Base-by-base conservation (phyloP, 2,797 vertebrate genomes). In the Emydoidea blandingii region DNA sequence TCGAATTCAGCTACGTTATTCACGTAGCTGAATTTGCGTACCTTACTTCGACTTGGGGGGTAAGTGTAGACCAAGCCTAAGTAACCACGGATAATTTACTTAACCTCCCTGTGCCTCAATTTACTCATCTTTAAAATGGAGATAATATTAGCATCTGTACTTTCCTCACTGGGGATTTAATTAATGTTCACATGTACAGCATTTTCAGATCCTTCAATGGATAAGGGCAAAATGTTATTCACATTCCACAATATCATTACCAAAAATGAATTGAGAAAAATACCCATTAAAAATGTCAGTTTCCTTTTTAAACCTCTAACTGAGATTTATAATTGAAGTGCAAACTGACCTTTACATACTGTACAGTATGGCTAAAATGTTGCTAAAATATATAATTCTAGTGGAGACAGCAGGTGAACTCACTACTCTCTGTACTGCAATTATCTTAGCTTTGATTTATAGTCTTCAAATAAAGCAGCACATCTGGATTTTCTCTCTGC, bases 301-400 rank as follows among this genome's bases (percentile, higher is more conserved):
- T 89, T 96, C 86, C 50, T 90, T 96, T 94, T 65, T n/a, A 95
- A 94, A 50, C 81, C 89, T 91, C 95, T 94, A 96, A 93, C 57
- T 31, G 86, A 81, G 76, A 93, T 95, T 91, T 94, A 87, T 91
- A 96, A 97, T 82, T 94, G 96, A 97, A 97, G 86, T 93, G 85
- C 88, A 96, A 97, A 96, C 94, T 96, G 96, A 96, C 97, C 97
- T 97, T 97, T 97, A 92, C 93, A 95, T 95, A 96, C 86, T 92
- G 87, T 86, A 92, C 56, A 87, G 91, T 85, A 87, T 57, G 3
- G 1, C 86, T 92, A 86, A 72, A 72, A 41, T 78, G 25, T 29
- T 78, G 74, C 44, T 47, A 49, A n/a, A 95, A 96, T 57, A 78
- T 44, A 95, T 96, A 96, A 96, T 91, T 95, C 88, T 94, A 78